phyloP scores from a whole-genome alignment of 2,888 invertebrate species.

The Parascotia fuliginaria region DNA sequence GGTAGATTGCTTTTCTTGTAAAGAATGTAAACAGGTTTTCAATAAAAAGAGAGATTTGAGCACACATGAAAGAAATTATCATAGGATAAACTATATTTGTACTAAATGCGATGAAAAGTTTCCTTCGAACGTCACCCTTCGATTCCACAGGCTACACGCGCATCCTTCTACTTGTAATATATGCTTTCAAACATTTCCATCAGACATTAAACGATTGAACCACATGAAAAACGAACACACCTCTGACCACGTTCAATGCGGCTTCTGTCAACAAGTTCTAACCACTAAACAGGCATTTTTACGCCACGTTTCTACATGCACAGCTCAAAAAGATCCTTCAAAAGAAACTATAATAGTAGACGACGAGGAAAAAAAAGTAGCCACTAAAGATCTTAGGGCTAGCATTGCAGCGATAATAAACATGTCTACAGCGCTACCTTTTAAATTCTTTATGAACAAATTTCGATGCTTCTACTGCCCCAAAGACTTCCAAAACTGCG shows the following conservation, averaged over 20 bases:
- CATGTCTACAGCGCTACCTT: slow-evolving; percentile 71
- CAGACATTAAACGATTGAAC: slow-evolving; percentile 54
- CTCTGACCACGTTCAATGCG: slow-evolving; percentile 53
- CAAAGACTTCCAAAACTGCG: slow-evolving; percentile 64
- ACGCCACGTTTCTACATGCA: slow-evolving; percentile 63
- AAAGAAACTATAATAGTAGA: slow-evolving; percentile 34
- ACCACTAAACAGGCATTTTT: slow-evolving; percentile 64
- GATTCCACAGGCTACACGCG: slow-evolving; percentile 58
- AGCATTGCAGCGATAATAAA: slow-evolving; percentile 67
- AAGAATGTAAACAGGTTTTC: slow-evolving; percentile 59
- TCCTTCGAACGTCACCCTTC: slow-evolving; percentile 47
- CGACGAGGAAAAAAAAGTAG: slow-evolving; percentile 48
- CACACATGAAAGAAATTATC: slow-evolving; percentile 58
- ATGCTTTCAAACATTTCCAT: slow-evolving; percentile 64
- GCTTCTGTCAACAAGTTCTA: slow-evolving; percentile 61
- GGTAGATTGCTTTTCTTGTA: slow-evolving; percentile 54
- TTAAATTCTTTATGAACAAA: slow-evolving; percentile 68
- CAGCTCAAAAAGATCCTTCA: slow-evolving; percentile 24
- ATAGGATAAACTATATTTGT: slow-evolving; percentile 60
- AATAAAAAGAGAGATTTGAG: slow-evolving; percentile 64
- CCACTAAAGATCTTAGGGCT: slow-evolving; percentile 58
- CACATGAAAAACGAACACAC: slow-evolving; percentile 68
- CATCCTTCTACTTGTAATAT: slow-evolving; percentile 68
- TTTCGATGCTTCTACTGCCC: slow-evolving; percentile 76
- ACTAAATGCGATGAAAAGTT: slow-evolving; percentile 58